Evolutionary conservation across 1,140 invertebrate species (phyloP), one percentile per base, ranked within the genome.

Genomic region (Atopsyche davidsoni): DNA sequence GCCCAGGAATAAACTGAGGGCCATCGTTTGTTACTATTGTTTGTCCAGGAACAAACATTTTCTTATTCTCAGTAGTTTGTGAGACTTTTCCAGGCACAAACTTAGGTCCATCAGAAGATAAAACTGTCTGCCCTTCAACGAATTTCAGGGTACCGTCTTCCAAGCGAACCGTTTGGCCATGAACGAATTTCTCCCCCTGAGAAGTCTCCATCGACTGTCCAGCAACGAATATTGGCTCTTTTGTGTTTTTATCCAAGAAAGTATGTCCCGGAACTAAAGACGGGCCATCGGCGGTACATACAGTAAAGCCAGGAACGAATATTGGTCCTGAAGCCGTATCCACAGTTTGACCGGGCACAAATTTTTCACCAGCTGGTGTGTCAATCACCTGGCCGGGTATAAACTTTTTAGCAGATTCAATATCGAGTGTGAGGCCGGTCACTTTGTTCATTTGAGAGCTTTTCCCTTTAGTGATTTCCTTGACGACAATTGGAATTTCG

Each of bases 261-360:
- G 83, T 77, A 61, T 82, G 79, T 10, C 83, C 83, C n/a, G 83
- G 80, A 42, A 87, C 75, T 18, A 88, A 71, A 25, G 78, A 68
- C 1, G 82, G 78, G 11, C 82, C 82, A 34, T 78, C 69, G 14
- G 81, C 79, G 0, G 82, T 79, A 55, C 80, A 77, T 7, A 87
- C 74, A 32, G 80, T 86, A 36, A 87, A 75, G 1, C 86, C 86
- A 19, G 86, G 83, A 39, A 85, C 77, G 64, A 87, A 89, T 45
- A 77, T 66, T 18, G 75, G 68, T 11, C 82, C 83, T 48, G 75
- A 67, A 31, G 81, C 79, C 7, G 82, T 84, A 56, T 80, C 69
- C n/a, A 87, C 66, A 6, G 83, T 83, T 65, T 86, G 82, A 17
- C 85, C 85, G 2, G 84, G 83, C 4, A 87, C 75, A 63, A 87